phyloP scores from a whole-genome alignment of 2,797 vertebrate genomes.

The Otolemur crassicaudatus region DNA sequence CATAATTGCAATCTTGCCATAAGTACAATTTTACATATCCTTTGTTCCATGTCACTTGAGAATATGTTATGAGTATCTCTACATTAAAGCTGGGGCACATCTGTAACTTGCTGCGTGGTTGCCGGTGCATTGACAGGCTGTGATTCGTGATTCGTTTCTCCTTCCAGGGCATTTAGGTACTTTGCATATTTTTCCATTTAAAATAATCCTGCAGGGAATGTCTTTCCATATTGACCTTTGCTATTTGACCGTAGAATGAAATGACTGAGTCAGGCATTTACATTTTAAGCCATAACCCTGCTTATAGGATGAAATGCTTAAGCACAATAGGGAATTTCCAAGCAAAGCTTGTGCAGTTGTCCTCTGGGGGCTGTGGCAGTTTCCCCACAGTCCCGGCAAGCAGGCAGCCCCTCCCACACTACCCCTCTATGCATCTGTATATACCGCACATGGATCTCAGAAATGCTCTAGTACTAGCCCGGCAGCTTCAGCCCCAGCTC shows the following conservation, averaged over 20 bases:
- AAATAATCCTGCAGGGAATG: background rate
- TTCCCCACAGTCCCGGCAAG: too few relatives aligned
- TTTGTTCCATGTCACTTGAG: background rate
- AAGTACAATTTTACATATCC: background rate
- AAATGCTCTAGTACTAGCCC: background rate
- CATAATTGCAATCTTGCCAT: background rate
- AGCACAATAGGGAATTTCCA: background rate
- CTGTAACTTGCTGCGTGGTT: background rate
- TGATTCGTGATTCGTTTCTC: background rate
- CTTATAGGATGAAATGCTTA: background rate
- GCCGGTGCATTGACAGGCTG: background rate
- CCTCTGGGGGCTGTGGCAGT: background rate
- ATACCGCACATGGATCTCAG: background rate
- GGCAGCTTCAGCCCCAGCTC: background rate
- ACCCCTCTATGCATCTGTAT: background rate
- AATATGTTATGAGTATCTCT: background rate
- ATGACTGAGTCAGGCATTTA: background rate
- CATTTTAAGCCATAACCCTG: background rate
- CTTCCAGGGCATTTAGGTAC: background rate
- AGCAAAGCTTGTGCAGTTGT: background rate
- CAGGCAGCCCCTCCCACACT: fast-evolving
- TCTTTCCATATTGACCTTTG: background rate
- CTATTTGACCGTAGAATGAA: background rate
- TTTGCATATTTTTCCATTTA: conserved; percentile 25
- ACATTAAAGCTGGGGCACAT: too few relatives aligned